Conservation (phyloP, 2,113 vertebrate species). For the Arothron firmamentum region DNA sequence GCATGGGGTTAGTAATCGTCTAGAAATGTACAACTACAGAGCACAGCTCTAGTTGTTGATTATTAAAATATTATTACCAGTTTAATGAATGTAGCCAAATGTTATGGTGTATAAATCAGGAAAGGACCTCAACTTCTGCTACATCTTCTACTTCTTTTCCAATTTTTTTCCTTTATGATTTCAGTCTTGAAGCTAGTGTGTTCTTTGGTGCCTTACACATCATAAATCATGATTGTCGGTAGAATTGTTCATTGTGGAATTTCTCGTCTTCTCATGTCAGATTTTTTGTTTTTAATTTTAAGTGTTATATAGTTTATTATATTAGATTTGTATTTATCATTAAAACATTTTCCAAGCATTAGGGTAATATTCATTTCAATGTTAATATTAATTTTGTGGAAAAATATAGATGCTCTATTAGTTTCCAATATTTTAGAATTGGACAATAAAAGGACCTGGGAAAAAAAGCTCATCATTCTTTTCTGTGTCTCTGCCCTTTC, state of each 20-base stretch:
- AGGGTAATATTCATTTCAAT: too few species aligned
- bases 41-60: conserved; percentile 23
- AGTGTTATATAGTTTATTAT: too few species aligned
- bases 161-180: neutral
- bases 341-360: too few species aligned
- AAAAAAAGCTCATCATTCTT: conserved; percentile 57
- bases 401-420: neutral
- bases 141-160: neutral
- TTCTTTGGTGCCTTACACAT: neutral
- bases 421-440: conserved; percentile 18
- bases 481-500: conserved; percentile 62
- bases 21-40: conserved; percentile 52
- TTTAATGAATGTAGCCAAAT: conserved; percentile 14
- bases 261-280: too few species aligned
- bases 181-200: neutral
- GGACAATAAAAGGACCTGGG: conserved; percentile 5
- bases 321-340: too few species aligned
- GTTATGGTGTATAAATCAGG: neutral
- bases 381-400: too few species aligned
- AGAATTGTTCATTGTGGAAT: too few species aligned
- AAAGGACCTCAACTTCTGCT: neutral
- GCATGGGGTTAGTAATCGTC: conserved; percentile 53
- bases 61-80: conserved; percentile 20
- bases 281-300: too few species aligned
- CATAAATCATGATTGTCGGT: too few species aligned